Evolutionary conservation across 2,113 vertebrate genomes (phyloP), one percentile per base, ranked within the genome.

Genomic region (Regulus satrapa): DNA sequence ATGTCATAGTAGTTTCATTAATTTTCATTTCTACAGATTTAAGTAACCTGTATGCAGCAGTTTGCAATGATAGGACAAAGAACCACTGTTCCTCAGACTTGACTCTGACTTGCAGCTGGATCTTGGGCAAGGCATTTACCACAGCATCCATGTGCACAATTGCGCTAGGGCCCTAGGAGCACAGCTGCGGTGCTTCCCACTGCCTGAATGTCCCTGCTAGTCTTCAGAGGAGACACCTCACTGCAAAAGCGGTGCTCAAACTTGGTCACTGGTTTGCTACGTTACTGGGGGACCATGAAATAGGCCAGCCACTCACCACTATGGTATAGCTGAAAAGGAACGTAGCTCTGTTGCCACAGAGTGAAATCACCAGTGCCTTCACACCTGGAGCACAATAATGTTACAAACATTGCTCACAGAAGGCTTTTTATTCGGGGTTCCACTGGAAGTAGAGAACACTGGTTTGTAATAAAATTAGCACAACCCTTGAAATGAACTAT

Each of bases 131-230:
- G 19, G 12, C 21, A 31, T 63, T 66, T 77, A 21, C 9, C 40
- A 17, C 18, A 58, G 40, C 14, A 45, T 28, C 18, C 43, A 49
- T 1, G 5, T 0, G 0, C 15, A 58, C 29, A 88, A 16, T 38
- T 26, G 4, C 25, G 29, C 19, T 12, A 51, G 15, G 63, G 11
- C 34, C 66, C 31, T 20, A 59, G 45, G 12, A 61, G 31, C 14
- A 69, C 11, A 59, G 38, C 6, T 2, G 1, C 14, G 31, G 59
- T 43, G 18, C 14, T 59, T 29, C 16, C 28, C 12, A 40, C 15
- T 43, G 21, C 41, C 34, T 1, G 2, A 72, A 62, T 1, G 12
- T 29, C 26, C 29, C 43, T 46, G 23, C 24, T 23, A 41, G 31
- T 32, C 48, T 77, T 67, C 26, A 91, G 51, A 72, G 68, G 58